Percentiles rank a stretch among this genome's conserved stretches.
Evolutionary conservation across 37 sponge, comb jelly and placozoan species (phyloP).

Genomic region (Aphrocallistes beatrix): DNA sequence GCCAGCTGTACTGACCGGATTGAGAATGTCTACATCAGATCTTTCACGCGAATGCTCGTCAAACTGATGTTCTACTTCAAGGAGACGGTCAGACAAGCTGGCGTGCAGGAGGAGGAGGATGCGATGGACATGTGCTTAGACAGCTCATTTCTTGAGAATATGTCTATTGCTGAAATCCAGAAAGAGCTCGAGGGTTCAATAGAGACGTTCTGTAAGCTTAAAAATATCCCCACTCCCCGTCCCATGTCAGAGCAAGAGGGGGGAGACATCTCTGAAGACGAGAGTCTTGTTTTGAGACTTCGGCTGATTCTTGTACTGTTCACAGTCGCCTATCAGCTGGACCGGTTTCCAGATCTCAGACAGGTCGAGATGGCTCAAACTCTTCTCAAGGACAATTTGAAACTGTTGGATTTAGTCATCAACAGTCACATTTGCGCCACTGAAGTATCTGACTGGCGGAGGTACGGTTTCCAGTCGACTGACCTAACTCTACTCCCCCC

Average conservation of each 20-base stretch:
- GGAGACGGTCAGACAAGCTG: slow-evolving; percentile 31
- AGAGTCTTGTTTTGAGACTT: not conserved
- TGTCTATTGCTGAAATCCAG: not conserved
- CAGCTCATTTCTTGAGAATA: not conserved
- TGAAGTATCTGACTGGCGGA: not conserved
- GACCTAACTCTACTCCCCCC: slow-evolving; percentile 72
- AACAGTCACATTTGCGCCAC: not conserved
- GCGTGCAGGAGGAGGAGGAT: slow-evolving; percentile 66
- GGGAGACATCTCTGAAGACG: not conserved
- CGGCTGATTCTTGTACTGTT: not conserved
- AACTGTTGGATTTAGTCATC: not conserved
- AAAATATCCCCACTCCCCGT: slow-evolving; percentile 27
- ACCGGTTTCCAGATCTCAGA: not conserved
- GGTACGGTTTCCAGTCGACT: not conserved
- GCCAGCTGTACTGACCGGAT: slow-evolving; percentile 36
- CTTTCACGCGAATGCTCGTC: slow-evolving; percentile 28
- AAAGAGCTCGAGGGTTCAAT: not conserved
- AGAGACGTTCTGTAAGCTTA: slow-evolving; percentile 37
- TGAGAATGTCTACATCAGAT: slow-evolving; percentile 35
- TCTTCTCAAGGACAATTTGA: not conserved
- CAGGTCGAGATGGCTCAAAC: not conserved
- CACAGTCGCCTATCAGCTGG: not conserved
- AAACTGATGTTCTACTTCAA: slow-evolving; percentile 48
- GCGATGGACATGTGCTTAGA: slow-evolving; percentile 22
- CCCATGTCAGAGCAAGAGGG: not conserved